Evolutionary conservation across 1,140 invertebrate genomes (phyloP).

Genomic region (Philopotamus ludificatus): DNA sequence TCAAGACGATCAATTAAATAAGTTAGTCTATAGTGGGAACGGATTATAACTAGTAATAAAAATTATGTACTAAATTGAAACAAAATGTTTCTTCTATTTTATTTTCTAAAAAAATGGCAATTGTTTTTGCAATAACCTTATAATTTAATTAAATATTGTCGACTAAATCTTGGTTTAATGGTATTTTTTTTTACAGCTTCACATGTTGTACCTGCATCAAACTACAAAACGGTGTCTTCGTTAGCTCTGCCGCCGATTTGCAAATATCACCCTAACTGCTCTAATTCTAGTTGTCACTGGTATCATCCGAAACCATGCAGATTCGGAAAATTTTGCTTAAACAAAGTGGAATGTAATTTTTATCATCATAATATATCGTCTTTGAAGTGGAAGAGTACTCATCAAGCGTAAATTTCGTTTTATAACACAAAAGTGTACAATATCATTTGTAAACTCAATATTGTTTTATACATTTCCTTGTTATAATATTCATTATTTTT

Average conservation of each 20-base stretch:
- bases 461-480: not conserved
- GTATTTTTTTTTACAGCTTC: conserved; percentile 57
- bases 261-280: conserved; percentile 63
- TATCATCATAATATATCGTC: conserved; percentile 58
- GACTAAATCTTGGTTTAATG: too few relatives aligned
- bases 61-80: too few relatives aligned
- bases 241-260: conserved; percentile 54
- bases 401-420: not conserved
- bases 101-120: too few relatives aligned
- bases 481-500: not conserved
- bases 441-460: not conserved
- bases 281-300: conserved; percentile 60
- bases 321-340: conserved; percentile 63
- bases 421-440: not conserved
- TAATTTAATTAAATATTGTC: too few relatives aligned
- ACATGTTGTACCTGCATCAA: conserved; percentile 59
- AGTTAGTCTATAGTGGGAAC: too few relatives aligned
- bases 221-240: conserved; percentile 58
- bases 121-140: too few relatives aligned
- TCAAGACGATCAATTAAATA: too few relatives aligned
- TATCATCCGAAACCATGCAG: conserved; percentile 64
- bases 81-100: too few relatives aligned
- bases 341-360: conserved; percentile 62
- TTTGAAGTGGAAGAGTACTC: conserved; percentile 49
- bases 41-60: too few relatives aligned